phyloP scores from a whole-genome alignment of 2,888 invertebrate species.

The Ophion costatus region DNA sequence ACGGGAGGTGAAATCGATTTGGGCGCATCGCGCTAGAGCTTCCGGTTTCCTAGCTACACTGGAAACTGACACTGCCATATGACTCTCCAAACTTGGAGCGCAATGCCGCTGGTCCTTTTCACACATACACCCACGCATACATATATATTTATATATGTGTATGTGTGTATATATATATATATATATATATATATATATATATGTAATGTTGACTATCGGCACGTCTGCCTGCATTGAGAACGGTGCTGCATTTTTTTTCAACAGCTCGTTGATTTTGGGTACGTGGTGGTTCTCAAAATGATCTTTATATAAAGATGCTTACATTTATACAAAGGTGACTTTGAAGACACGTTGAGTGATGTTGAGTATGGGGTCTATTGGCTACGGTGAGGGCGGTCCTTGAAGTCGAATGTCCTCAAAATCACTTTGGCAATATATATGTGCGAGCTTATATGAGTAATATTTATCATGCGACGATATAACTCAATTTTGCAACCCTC shows the following conservation, averaged over 20 bases:
- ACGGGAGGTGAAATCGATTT: conserved; percentile 75
- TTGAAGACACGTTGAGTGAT: too few species aligned
- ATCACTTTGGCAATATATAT: neutral
- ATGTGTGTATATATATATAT: too few species aligned
- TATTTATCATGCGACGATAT: conserved; percentile 12
- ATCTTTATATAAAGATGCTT: too few species aligned
- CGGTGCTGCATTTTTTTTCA: too few species aligned
- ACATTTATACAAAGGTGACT: too few species aligned
- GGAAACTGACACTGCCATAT: conserved; percentile 67
- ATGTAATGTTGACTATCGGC: neutral
- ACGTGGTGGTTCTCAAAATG: too few species aligned
- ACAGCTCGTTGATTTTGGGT: too few species aligned
- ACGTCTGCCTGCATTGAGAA: too few species aligned
- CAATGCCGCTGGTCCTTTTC: neutral
- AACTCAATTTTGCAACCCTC: conserved; percentile 18
- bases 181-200: neutral
- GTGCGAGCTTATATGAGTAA: neutral
- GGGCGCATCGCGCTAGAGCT: conserved; percentile 72
- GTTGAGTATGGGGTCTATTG: too few species aligned
- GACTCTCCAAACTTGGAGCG: conserved; percentile 26
- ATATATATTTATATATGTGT: too few species aligned
- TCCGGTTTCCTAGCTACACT: conserved; percentile 71
- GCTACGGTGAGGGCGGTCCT: too few species aligned
- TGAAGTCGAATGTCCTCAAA: too few species aligned
- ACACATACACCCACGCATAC: neutral